Evolutionary conservation across 1,140 invertebrate species (phyloP).

Genomic region (Scaptomyza montana): DNA sequence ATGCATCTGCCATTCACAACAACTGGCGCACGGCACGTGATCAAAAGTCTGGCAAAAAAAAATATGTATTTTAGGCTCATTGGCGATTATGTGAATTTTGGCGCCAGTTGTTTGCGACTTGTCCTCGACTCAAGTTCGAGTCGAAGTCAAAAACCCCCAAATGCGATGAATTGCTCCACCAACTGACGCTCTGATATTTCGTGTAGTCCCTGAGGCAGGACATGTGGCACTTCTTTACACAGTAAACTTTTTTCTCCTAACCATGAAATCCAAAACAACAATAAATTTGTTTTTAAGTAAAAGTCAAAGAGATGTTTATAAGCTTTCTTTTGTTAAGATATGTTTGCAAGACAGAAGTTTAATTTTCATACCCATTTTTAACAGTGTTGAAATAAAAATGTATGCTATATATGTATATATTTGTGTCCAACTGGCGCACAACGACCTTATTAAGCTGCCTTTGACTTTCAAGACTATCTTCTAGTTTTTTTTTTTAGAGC

Average conservation of each 20-base stretch:
- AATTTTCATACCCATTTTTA: too few species aligned
- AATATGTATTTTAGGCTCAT: slow-evolving; percentile 18
- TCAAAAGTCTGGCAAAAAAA: slow-evolving; percentile 38
- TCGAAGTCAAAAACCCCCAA: slow-evolving; percentile 7
- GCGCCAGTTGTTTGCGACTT: slow-evolving; percentile 33
- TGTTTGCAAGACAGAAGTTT: background rate
- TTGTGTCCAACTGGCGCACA: slow-evolving; percentile 57
- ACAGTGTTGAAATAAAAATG: too few species aligned
- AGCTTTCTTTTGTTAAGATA: too few species aligned
- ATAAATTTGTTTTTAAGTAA: too few species aligned
- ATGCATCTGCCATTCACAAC: slow-evolving; percentile 42
- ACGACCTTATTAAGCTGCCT: slow-evolving; percentile 56
- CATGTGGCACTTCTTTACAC: slow-evolving; percentile 33
- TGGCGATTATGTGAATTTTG: slow-evolving; percentile 22
- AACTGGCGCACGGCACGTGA: slow-evolving; percentile 80
- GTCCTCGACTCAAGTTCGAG: slow-evolving; percentile 24
- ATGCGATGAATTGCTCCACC: slow-evolving; percentile 35
- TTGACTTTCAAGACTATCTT: slow-evolving; percentile 21
- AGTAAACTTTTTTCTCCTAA: background rate
- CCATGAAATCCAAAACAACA: too few species aligned
- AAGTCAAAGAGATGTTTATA: too few species aligned
- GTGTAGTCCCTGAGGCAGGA: slow-evolving; percentile 1
- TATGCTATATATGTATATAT: background rate
- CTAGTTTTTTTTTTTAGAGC: slow-evolving; percentile 36
- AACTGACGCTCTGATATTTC: slow-evolving; percentile 14